phyloP scores from a whole-genome alignment of 1,140 invertebrate species.

The Macrobrachium nipponense region DNA sequence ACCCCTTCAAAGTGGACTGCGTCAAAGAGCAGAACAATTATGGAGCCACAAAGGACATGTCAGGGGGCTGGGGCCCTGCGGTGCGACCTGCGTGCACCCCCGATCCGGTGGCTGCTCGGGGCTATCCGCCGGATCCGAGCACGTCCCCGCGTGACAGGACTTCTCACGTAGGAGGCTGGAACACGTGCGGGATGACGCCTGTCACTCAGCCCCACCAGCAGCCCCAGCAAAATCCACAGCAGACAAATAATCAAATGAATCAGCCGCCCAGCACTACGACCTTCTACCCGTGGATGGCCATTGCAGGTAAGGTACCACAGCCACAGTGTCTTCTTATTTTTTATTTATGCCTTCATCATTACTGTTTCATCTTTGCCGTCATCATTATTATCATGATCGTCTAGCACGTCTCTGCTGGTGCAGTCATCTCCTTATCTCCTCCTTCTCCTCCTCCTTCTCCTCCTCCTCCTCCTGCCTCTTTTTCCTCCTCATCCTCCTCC shows the following conservation, averaged over 20 bases:
- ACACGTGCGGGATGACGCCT: conserved; percentile 82
- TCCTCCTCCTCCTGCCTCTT: no score
- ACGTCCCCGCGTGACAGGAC: conserved; percentile 71
- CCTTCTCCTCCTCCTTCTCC: no score
- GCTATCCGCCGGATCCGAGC: conserved; percentile 64
- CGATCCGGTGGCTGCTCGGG: conserved; percentile 68
- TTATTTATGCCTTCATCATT: no score
- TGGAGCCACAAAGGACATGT: conserved; percentile 64
- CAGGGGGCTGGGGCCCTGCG: conserved; percentile 60
- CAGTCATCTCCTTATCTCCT: no score
- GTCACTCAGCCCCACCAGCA: conserved; percentile 68
- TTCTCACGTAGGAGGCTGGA: conserved; percentile 81
- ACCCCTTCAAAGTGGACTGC: conserved; percentile 70
- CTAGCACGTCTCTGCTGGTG: no score
- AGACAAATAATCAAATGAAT: conserved; percentile 79
- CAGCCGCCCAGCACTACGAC: conserved; percentile 70
- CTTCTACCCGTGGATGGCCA: conserved; percentile 98
- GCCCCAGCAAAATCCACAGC: conserved; percentile 83
- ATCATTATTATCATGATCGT: no score
- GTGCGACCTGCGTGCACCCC: conserved; percentile 63
- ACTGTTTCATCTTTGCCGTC: no score
- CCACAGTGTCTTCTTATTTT: no score
- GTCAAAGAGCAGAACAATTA: conserved; percentile 66
- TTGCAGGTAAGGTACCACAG: conserved; percentile 84
- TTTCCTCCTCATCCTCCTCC: no score